Conservation (phyloP, 37 sponge, comb jelly and placozoan species). For the Ianthella basta region DNA sequence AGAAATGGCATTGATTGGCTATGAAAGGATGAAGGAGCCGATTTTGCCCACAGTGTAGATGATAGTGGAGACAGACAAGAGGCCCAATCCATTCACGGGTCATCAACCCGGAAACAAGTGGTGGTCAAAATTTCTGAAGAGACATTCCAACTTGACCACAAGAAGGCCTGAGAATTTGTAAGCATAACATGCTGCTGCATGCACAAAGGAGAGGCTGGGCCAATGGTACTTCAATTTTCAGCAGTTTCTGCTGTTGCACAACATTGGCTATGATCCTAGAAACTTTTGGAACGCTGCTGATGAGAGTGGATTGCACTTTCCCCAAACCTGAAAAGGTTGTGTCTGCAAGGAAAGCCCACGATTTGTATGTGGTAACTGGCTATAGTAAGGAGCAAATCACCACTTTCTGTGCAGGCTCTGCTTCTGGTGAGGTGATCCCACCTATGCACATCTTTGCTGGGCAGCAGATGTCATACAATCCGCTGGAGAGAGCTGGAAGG, state of each 20-base stretch:
- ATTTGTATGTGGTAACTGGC: conserved; percentile 11
- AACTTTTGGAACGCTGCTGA: conserved; percentile 55
- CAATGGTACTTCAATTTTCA: conserved; percentile 32
- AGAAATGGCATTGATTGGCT: conserved; percentile 47
- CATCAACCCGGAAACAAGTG: conserved; percentile 34
- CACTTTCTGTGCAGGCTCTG: conserved; percentile 35
- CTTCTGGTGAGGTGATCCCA: conserved; percentile 40
- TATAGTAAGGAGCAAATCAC: conserved; percentile 50
- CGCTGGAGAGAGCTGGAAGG: conserved; percentile 47
- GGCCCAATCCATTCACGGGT: conserved; percentile 39
- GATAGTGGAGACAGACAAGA: conserved; percentile 10
- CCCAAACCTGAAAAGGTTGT: conserved; percentile 30
- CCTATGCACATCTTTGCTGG: conserved; percentile 56
- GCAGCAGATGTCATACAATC: conserved; percentile 36
- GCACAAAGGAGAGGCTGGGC: conserved; percentile 21
- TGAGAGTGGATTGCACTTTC: conserved; percentile 45
- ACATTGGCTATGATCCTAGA: not conserved
- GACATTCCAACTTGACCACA: not conserved
- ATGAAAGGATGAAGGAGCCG: conserved; percentile 32
- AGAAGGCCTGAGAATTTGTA: conserved; percentile 14
- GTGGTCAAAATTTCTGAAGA: conserved; percentile 31
- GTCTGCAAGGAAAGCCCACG: not conserved
- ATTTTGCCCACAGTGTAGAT: conserved; percentile 3
- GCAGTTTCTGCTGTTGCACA: conserved; percentile 20
- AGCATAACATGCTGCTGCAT: conserved; percentile 1